A percentile compares a stretch with the other conserved stretches of the same genome.
Conservation (phyloP, 2,113 vertebrate species). For the Plectropomus leopardus region DNA sequence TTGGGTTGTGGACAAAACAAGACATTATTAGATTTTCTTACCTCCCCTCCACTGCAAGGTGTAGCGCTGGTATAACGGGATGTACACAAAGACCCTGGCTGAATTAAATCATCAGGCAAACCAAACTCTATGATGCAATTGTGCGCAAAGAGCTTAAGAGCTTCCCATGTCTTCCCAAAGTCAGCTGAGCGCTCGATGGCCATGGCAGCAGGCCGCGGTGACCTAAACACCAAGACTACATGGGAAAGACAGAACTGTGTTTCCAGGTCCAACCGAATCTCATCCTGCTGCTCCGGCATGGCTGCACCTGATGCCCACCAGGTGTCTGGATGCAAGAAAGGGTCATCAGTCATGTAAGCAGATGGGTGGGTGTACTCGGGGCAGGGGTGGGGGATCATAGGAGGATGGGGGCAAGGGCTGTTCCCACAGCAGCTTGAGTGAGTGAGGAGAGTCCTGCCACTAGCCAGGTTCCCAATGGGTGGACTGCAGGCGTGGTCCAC, state of each 20-base stretch:
- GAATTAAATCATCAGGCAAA: constrained; percentile 85
- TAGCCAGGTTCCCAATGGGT: constrained; percentile 89
- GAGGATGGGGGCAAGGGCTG: constrained; percentile 72
- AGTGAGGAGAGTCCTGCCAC: constrained; percentile 86
- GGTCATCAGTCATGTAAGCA: constrained; percentile 88
- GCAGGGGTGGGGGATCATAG: constrained; percentile 64
- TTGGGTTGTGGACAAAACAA: no score
- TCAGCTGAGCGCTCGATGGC: constrained; percentile 89
- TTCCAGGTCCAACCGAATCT: constrained; percentile 90
- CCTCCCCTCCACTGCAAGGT: constrained; percentile 91
- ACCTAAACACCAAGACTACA: constrained; percentile 89
- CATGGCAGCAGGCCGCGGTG: constrained; percentile 90
- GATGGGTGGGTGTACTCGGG: constrained; percentile 84
- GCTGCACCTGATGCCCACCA: constrained; percentile 90
- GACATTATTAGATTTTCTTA: constrained; percentile 68
- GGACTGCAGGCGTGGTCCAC: constrained; percentile 89
- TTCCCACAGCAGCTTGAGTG: constrained; percentile 85
- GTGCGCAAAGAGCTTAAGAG: constrained; percentile 88
- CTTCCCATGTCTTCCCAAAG: constrained; percentile 88
- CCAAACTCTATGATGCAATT: constrained; percentile 90
- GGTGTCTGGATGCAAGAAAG: constrained; percentile 87
- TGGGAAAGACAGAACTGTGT: constrained; percentile 90
- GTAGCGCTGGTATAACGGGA: constrained; percentile 87
- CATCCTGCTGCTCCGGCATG: constrained; percentile 75
- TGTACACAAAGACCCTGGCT: constrained; percentile 88